Percentiles rank a stretch among this genome's conserved stretches.
These are phyloP conservation scores for Athetis lepigone DNA, from an alignment of 2,888 invertebrate genomes.

Conservation along the genomic window DNA sequence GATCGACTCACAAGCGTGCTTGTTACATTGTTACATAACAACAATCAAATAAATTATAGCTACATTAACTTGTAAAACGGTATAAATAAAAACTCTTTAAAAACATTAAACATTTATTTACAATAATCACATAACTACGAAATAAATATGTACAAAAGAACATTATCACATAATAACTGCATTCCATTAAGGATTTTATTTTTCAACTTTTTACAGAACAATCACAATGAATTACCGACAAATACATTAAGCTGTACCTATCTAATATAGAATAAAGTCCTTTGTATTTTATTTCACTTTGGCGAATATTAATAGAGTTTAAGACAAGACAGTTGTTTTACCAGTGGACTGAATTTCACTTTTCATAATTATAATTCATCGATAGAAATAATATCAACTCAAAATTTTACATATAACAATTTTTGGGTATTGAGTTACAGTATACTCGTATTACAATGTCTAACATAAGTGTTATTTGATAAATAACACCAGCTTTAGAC, in stretches of 20 bases:
- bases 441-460: not conserved
- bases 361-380: slow-evolving; percentile 3
- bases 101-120: slow-evolving; percentile 79
- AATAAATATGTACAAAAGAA: slow-evolving; percentile 82
- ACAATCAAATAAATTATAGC: no score
- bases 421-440: slow-evolving; percentile 27
- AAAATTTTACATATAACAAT: slow-evolving; percentile 30
- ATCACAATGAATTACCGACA: slow-evolving; percentile 23
- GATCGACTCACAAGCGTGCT: no score
- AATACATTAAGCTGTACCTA: slow-evolving; percentile 18
- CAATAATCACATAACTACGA: slow-evolving; percentile 72
- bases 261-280: slow-evolving; percentile 19
- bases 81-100: slow-evolving; percentile 42
- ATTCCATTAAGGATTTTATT: slow-evolving; percentile 28
- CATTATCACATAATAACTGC: slow-evolving; percentile 74
- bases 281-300: slow-evolving; percentile 29
- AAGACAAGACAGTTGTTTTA: not conserved
- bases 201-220: slow-evolving; percentile 10
- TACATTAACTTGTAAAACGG: not conserved
- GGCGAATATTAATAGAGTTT: slow-evolving; percentile 7
- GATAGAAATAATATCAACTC: slow-evolving; percentile 27
- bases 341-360: slow-evolving; percentile 5
- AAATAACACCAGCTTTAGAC: no score
- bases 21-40: no score
- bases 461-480: slow-evolving; percentile 6